phyloP scores from a whole-genome alignment of 2,888 invertebrate species.

The Malachius bipustulatus region DNA sequence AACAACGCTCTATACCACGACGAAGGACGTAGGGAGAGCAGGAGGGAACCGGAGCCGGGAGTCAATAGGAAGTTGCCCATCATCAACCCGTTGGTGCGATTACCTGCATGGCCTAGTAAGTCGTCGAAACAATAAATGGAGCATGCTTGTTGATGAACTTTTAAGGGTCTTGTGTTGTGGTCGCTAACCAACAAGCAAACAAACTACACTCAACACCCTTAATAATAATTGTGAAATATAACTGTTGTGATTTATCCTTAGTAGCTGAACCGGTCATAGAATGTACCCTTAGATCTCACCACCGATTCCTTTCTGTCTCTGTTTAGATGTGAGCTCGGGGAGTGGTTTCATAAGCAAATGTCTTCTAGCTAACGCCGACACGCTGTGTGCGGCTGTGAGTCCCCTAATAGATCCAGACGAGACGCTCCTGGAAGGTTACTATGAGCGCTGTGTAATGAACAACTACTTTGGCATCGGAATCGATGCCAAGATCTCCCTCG shows the following conservation, averaged over 20 bases:
- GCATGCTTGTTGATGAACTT: too few relatives aligned
- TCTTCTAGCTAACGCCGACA: conserved; percentile 89
- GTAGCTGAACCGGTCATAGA: too few relatives aligned
- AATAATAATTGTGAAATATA: too few relatives aligned
- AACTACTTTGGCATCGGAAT: conserved; percentile 98
- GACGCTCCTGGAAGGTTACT: conserved; percentile 74
- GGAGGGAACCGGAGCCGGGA: conserved; percentile 35
- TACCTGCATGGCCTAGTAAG: conserved; percentile 81
- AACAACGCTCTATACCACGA: conserved; percentile 43
- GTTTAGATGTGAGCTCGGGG: conserved; percentile 53
- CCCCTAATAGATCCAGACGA: conserved; percentile 90
- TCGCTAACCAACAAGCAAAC: too few relatives aligned
- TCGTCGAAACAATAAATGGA: conserved; percentile 16
- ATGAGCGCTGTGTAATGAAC: conserved; percentile 95
- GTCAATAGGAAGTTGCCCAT: conserved; percentile 66
- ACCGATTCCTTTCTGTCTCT: conserved; percentile 4
- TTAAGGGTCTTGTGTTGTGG: too few relatives aligned
- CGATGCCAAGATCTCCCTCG: conserved; percentile 93
- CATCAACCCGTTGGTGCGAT: conserved; percentile 75
- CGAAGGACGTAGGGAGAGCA: conserved; percentile 34
- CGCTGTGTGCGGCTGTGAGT: conserved; percentile 91
- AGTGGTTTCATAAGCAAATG: conserved; percentile 91
- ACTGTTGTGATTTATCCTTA: too few relatives aligned
- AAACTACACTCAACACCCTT: too few relatives aligned
- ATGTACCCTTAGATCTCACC: too few relatives aligned